phyloP scores from a whole-genome alignment of 2,797 vertebrate species.

The Hippocampus kuda region DNA sequence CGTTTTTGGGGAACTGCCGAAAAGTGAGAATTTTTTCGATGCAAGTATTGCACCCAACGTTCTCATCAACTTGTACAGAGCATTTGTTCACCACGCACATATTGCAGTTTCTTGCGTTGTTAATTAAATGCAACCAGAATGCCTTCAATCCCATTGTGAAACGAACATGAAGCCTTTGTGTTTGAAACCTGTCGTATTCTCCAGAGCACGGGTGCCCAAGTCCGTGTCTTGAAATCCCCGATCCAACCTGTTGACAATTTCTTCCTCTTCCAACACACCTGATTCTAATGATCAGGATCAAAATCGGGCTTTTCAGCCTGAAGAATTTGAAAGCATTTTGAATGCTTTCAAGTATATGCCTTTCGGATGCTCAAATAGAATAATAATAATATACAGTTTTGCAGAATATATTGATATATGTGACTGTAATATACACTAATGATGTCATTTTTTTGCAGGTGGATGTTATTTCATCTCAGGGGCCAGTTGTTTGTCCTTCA shows the following conservation, averaged over 20 bases:
- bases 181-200: neutral
- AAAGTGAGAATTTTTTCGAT: no score
- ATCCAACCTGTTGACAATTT: no score
- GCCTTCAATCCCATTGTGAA: slow-evolving; percentile 36
- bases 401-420: neutral
- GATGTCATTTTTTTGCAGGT: neutral
- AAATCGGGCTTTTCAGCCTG: no score
- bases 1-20: no score
- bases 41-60: neutral
- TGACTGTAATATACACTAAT: neutral
- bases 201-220: neutral
- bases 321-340: neutral
- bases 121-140: slow-evolving; percentile 24
- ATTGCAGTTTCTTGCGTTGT: slow-evolving; percentile 9
- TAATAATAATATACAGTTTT: neutral
- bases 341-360: neutral
- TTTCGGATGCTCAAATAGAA: slow-evolving; percentile 19
- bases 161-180: slow-evolving; percentile 19
- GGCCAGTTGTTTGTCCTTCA: neutral
- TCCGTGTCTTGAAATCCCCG: no score
- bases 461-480: neutral
- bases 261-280: no score
- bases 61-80: slow-evolving; percentile 10
- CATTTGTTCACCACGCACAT: neutral
- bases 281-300: no score